Percentiles rank a stretch among this genome's conserved stretches.
phyloP scores from a whole-genome alignment of 2,113 vertebrate species.

The Marmota monax region DNA sequence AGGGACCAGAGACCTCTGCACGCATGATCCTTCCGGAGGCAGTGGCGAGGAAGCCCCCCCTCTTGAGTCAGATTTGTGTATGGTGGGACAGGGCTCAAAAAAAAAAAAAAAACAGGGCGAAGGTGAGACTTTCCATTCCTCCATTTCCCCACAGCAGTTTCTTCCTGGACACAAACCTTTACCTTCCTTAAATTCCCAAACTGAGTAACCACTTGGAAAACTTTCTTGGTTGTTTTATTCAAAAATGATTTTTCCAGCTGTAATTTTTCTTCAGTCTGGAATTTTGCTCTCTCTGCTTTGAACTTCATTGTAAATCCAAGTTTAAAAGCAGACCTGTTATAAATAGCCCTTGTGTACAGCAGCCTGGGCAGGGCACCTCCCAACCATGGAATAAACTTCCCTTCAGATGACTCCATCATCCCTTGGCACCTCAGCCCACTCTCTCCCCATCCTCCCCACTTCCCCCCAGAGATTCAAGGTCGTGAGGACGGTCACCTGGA shows the following conservation, averaged over 20 bases:
- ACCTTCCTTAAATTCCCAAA: slow-evolving; percentile 71
- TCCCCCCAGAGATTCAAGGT: background rate
- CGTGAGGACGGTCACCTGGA: background rate
- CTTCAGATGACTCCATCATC: background rate
- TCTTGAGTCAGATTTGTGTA: background rate
- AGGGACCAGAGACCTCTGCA: background rate
- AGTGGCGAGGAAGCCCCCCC: background rate
- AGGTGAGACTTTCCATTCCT: slow-evolving; percentile 61
- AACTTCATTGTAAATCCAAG: slow-evolving; percentile 69
- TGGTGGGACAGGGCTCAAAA: background rate
- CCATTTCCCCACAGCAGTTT: slow-evolving; percentile 45
- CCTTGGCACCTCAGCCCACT: background rate
- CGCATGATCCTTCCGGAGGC: background rate
- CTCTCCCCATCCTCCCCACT: background rate
- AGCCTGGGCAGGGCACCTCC: background rate
- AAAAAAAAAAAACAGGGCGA: background rate
- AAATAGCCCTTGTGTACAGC: slow-evolving; percentile 58
- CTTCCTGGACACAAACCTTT: slow-evolving; percentile 58
- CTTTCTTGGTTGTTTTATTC: slow-evolving; percentile 49
- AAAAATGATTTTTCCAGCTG: slow-evolving; percentile 75
- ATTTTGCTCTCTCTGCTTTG: slow-evolving; percentile 72
- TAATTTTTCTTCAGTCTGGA: slow-evolving; percentile 71
- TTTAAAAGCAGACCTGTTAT: slow-evolving; percentile 62
- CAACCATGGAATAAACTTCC: background rate
- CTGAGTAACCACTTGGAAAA: slow-evolving; percentile 74